Evolutionary conservation across 2,888 invertebrate genomes (phyloP).

Genomic region (Pinctada fucata): DNA sequence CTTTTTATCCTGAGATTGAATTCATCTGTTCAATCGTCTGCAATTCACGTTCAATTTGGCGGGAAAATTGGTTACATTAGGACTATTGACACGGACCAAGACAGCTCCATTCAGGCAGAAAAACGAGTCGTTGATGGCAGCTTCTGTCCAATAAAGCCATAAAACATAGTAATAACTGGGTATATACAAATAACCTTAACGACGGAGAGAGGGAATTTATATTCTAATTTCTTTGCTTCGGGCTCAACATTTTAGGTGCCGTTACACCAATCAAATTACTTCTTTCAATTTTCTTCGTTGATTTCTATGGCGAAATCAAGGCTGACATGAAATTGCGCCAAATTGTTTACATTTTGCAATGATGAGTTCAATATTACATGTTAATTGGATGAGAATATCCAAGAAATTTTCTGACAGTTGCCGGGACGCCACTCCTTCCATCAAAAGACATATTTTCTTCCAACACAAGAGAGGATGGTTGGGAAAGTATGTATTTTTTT

Average conservation of each 20-base stretch:
- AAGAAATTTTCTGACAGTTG: too few relatives aligned
- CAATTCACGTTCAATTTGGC: constrained; percentile 31
- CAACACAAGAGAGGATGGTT: too few relatives aligned
- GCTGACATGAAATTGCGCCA: not conserved
- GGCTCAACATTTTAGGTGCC: not conserved
- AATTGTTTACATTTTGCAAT: constrained; percentile 1
- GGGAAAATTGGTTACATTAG: constrained; percentile 28
- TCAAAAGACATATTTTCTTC: too few relatives aligned
- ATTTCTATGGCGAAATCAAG: not conserved
- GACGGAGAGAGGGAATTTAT: not conserved
- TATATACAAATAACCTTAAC: not conserved
- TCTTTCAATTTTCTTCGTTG: not conserved
- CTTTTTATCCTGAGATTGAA: constrained; percentile 2
- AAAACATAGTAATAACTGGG: constrained; percentile 1
- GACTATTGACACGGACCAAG: constrained; percentile 2
- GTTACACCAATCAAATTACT: not conserved
- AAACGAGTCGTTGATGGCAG: not conserved
- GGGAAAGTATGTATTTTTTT: too few relatives aligned
- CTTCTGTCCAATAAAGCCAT: not conserved
- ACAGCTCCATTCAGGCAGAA: constrained; percentile 23
- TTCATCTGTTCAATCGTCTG: constrained; percentile 23
- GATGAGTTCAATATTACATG: constrained; percentile 4
- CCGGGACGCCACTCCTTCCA: too few relatives aligned
- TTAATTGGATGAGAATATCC: not conserved
- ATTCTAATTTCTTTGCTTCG: not conserved